A percentile compares a stretch with the other conserved stretches of the same genome.
Evolutionary conservation across 1,140 invertebrate species (phyloP).

Genomic region (Neuroterus valhalla): DNA sequence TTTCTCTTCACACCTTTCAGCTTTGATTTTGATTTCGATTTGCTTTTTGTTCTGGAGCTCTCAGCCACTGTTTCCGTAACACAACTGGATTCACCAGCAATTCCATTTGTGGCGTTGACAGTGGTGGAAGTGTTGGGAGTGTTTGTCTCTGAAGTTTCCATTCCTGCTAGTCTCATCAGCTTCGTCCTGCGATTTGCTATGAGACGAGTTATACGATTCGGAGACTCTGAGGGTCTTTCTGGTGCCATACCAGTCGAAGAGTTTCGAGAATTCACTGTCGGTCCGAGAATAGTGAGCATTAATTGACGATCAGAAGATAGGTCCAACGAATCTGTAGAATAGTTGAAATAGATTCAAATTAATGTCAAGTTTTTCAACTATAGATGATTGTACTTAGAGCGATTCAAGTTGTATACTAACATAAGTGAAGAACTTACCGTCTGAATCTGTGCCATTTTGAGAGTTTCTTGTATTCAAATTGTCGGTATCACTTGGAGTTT

Average conservation of each 20-base stretch:
- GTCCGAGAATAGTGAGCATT: slow-evolving; percentile 57
- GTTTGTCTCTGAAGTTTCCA: slow-evolving; percentile 48
- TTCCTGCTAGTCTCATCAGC: slow-evolving; percentile 65
- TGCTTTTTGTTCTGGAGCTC: slow-evolving; percentile 41
- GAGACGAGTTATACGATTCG: slow-evolving; percentile 68
- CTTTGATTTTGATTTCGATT: slow-evolving; percentile 62
- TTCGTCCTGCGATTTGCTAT: slow-evolving; percentile 70
- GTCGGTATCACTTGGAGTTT: slow-evolving; percentile 64
- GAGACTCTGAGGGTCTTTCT: slow-evolving; percentile 64
- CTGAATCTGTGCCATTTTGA: slow-evolving; percentile 63
- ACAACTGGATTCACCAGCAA: slow-evolving; percentile 6
- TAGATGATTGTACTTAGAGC: too few relatives aligned
- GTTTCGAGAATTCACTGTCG: slow-evolving; percentile 48
- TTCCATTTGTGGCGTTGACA: slow-evolving; percentile 12
- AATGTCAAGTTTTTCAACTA: too few relatives aligned
- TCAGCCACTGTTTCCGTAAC: slow-evolving; percentile 42
- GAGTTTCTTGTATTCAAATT: slow-evolving; percentile 52
- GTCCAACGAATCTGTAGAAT: slow-evolving; percentile 54
- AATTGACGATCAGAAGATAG: slow-evolving; percentile 50
- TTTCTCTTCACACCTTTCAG: slow-evolving; percentile 64
- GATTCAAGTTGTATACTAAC: too few relatives aligned
- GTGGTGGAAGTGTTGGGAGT: slow-evolving; percentile 11
- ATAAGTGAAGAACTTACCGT: slow-evolving; percentile 51
- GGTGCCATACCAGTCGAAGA: slow-evolving; percentile 46
- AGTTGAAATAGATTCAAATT: background rate